Base-by-base conservation (phyloP, 2,797 vertebrate genomes). In the Fistularia tabacaria region DNA sequence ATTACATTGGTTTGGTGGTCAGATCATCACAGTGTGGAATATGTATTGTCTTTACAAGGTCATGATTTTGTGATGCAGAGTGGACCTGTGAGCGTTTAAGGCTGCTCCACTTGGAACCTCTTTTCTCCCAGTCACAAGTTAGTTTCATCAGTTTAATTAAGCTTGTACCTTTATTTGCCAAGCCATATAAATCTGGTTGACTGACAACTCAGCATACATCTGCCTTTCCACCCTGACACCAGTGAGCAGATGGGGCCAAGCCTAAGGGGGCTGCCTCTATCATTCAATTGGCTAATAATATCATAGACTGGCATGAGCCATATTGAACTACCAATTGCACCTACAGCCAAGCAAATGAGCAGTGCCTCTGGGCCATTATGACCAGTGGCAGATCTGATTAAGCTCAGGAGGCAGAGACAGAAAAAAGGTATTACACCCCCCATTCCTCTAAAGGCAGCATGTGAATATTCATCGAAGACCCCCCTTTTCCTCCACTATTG, bases 401-500 rank as follows among this genome's bases (percentile, higher is more conserved):
- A 85, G 72, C 83, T 77, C 75, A 63, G 56, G 67, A 77, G 83
- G 71, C 72, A 62, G 69, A 69, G 66, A 47, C 67, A 63, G 64
- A 61, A 64, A 67, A 79, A 73, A 65, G 62, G 70, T 70, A 73
- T 73, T 75, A 85, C 81, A 78, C 76, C 81, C 80, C 71, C 80
- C 71, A 71, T 73, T 71, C 70, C 75, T 78, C 68, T 67, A 74
- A 80, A 81, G 69, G 39, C 74, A 80, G 73, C 72, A 76, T 49
- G 44, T 91, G 85, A 88, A 91, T 91, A 91, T 90, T 90, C 83
- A 92, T 88, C 66, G 72, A 53, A n/a, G 49, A 59, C 46, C 72
- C 77, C 74, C 62, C 25, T 40, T 50, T 36, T 46, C 8, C 37
- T 8, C 46, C 49, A 37, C 54, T 50, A 53, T 77, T 66, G 55